Evolutionary conservation across 1,140 invertebrate species (phyloP), one percentile per base, ranked within the genome.

Genomic region (Sarcophaga bullata): DNA sequence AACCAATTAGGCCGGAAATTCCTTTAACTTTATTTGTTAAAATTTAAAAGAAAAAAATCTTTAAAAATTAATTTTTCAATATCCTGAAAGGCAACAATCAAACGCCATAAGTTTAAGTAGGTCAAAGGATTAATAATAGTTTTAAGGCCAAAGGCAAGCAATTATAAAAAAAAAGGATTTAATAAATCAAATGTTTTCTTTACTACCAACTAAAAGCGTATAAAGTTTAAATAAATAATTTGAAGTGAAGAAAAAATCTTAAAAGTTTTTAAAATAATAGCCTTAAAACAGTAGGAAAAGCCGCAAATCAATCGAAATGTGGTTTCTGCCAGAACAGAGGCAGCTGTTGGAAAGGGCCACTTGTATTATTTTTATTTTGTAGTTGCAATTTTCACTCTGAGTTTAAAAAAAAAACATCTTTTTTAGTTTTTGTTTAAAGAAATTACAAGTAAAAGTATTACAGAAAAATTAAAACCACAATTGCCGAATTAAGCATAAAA

Each of bases 241-340:
- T n/a, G 2, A 15, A 62, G 15, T 62, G 11, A n/a, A 62, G n/a
- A 62, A 62, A 62, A 6, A 37, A 37, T 37, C 25, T 37, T 37
- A 62, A 62, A 13, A 62, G 54, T 11, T 15, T 62, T 37, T 37
- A 37, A 15, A 62, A 15, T 62, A 62, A 15, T 62, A 6, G 11
- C 6, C n/a, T 15, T 68, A 68, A 68, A 68, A 62, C 47, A 83
- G 50, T 80, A 78, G 46, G 82, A 80, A 80, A 85, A 86, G 86
- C 87, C 87, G 86, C 87, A 89, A 89, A 89, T 89, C 87, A 89
- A 88, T 89, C 87, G 85, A 86, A 89, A 88, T 89, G 87, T 86
- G 87, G 87, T 89, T 88, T 1, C 13, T 37, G 25, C 25, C 25
- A 37, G 19, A 58, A 68, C 9, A 9, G 17, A 19, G 62, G 84